Evolutionary conservation across 1,140 invertebrate species (phyloP).

Genomic region (Drosophila varians): DNA sequence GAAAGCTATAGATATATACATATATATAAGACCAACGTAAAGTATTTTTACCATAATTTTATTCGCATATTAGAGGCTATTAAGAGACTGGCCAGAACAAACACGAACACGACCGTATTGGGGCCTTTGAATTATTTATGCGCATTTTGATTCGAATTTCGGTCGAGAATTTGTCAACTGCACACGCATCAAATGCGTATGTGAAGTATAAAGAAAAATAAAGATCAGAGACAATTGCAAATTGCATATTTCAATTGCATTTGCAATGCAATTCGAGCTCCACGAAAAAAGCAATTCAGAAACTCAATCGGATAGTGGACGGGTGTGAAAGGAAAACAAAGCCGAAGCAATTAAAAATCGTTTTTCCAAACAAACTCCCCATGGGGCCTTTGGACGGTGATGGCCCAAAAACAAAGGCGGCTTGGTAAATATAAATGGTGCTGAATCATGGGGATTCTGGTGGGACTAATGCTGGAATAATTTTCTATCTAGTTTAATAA

Average conservation of each 20-base stretch:
- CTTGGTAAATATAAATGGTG: background rate
- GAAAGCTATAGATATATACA: background rate
- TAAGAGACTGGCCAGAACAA: slow-evolving; percentile 23
- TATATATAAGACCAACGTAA: too few species aligned
- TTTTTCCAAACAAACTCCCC: slow-evolving; percentile 33
- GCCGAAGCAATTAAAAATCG: slow-evolving; percentile 60
- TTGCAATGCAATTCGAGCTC: slow-evolving; percentile 37
- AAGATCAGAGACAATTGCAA: slow-evolving; percentile 40
- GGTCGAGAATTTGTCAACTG: slow-evolving; percentile 56
- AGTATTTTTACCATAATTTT: slow-evolving; percentile 12
- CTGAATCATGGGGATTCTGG: background rate
- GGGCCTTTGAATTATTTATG: slow-evolving; percentile 56
- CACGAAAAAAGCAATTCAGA: slow-evolving; percentile 3
- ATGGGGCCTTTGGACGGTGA: slow-evolving; percentile 11
- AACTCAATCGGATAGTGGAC: slow-evolving; percentile 18
- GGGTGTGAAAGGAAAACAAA: slow-evolving; percentile 46
- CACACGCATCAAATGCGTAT: slow-evolving; percentile 49
- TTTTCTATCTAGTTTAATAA: background rate
- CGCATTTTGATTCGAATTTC: slow-evolving; percentile 58
- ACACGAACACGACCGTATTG: slow-evolving; percentile 11
- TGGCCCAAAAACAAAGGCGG: background rate
- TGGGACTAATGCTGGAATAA: background rate
- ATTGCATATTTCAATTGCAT: slow-evolving; percentile 51
- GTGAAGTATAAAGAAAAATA: background rate
- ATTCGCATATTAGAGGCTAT: slow-evolving; percentile 16